Evolutionary conservation across 2,888 invertebrate genomes (phyloP).

Genomic region (Tuta absoluta): DNA sequence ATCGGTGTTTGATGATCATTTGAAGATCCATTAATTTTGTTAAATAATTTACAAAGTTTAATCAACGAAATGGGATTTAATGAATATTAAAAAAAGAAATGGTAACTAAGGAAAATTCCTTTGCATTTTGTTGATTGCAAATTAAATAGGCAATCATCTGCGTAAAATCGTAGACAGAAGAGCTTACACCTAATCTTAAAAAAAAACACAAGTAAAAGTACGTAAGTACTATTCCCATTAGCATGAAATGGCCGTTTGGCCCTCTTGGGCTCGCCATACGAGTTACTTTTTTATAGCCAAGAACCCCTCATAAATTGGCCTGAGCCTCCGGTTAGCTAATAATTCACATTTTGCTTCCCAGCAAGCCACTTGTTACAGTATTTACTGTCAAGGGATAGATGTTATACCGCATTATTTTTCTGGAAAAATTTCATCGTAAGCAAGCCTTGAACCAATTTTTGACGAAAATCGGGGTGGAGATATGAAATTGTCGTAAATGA

Average conservation of each 20-base stretch:
- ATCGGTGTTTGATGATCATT: no score
- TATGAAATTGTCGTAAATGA: constrained; percentile 21
- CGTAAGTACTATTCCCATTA: constrained; percentile 57
- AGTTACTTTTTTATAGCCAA: constrained; percentile 53
- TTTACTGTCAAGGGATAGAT: constrained; percentile 33
- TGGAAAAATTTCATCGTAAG: neutral
- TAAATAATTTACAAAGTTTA: no score
- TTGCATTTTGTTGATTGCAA: no score
- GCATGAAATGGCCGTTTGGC: constrained; percentile 62
- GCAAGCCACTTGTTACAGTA: constrained; percentile 39
- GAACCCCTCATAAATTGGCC: constrained; percentile 56
- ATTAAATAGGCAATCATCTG: no score
- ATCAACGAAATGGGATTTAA: no score
- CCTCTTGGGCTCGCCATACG: constrained; percentile 34
- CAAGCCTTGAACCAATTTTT: neutral
- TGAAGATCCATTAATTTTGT: no score
- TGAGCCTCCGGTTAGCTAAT: constrained; percentile 49
- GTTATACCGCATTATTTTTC: neutral
- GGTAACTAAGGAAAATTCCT: no score
- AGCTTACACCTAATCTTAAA: no score
- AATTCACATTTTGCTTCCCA: constrained; percentile 44
- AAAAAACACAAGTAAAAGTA: no score
- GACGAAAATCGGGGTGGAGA: neutral
- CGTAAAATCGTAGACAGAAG: neutral
- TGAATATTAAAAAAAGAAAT: no score